Evolutionary conservation across 2,113 vertebrate genomes (phyloP), one percentile per base, ranked within the genome.

Genomic region (Rana temporaria): DNA sequence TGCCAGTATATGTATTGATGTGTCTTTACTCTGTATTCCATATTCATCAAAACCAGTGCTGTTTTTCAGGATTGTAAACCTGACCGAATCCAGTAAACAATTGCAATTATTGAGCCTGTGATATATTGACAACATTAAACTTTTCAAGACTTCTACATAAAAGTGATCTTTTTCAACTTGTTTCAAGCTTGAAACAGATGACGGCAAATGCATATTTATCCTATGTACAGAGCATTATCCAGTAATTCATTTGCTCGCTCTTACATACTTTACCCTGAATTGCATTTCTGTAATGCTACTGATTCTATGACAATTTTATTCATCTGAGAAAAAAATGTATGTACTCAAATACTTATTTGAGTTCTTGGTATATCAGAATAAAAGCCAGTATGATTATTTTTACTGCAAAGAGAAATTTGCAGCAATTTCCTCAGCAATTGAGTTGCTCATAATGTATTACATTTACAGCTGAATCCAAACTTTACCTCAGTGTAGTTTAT

Each of bases 281-380:
- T 22, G 18, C 57, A 70, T 80, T 79, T 79, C n/a, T 59, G 6
- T 67, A 56, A 81, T 73, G 59, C 22, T 26, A 74, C 63, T 67
- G 70, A 74, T 67, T 74, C 74, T 68, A 70, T 74, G 69, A 34
- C 70, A 82, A 66, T 82, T 82, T 82, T 34, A 82, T 72, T 52
- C 55, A 72, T 53, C 42, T 48, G 53, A 32, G 59, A 64, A 81
- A 81, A 38, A 38, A 72, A 42, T 60, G 42, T 66, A 74, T 70
- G 32, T 22, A 60, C 72, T 75, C 30, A 80, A 80, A 59, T 68
- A 69, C 24, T 69, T 68, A 62, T 56, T 79, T 56, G 60, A 42
- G 65, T 60, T 53, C 53, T 70, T 52, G 26, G 19, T 56, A 24
- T 18, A 34, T 74, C 30, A 30, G 68, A 75, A 83, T 83, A 83